Evolutionary conservation across 2,888 invertebrate species (phyloP).

Genomic region (Oscheius myriophilus): DNA sequence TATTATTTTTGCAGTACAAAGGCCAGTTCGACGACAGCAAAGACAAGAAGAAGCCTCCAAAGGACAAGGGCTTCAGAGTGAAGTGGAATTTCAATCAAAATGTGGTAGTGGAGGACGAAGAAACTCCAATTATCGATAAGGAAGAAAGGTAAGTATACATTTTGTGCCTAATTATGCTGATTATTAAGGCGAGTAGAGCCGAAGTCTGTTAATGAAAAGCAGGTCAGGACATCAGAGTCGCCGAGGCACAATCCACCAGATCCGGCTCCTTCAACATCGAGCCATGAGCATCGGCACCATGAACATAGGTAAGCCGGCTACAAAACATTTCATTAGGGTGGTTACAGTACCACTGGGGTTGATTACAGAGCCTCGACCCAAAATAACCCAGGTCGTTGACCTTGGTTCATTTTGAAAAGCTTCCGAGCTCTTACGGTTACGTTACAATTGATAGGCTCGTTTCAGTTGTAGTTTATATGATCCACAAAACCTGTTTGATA

Average conservation of each 20-base stretch:
- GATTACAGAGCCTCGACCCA: too few species aligned
- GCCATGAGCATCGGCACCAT: constrained; percentile 6
- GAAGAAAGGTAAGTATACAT: constrained; percentile 3
- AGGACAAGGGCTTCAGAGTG: constrained; percentile 54
- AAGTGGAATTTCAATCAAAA: constrained; percentile 50
- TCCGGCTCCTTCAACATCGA: too few species aligned
- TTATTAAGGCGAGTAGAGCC: constrained; percentile 15
- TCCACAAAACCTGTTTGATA: too few species aligned
- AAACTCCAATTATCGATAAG: constrained; percentile 16
- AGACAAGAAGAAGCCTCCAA: constrained; percentile 38
- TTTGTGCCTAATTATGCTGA: too few species aligned
- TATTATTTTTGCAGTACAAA: constrained; percentile 54
- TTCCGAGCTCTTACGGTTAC: too few species aligned
- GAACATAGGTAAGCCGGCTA: neutral
- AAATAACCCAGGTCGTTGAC: too few species aligned
- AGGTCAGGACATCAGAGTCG: constrained; percentile 18
- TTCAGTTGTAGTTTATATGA: too few species aligned
- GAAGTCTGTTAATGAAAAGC: constrained; percentile 15
- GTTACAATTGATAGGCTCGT: too few species aligned
- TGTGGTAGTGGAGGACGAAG: constrained; percentile 28
- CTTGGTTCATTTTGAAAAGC: too few species aligned
- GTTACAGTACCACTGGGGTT: too few species aligned
- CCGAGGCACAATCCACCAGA: constrained; percentile 1
- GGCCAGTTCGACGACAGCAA: constrained; percentile 54
- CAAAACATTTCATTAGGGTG: too few species aligned